Conservation (phyloP, 2,888 invertebrate genomes). For the Sesia apiformis region DNA sequence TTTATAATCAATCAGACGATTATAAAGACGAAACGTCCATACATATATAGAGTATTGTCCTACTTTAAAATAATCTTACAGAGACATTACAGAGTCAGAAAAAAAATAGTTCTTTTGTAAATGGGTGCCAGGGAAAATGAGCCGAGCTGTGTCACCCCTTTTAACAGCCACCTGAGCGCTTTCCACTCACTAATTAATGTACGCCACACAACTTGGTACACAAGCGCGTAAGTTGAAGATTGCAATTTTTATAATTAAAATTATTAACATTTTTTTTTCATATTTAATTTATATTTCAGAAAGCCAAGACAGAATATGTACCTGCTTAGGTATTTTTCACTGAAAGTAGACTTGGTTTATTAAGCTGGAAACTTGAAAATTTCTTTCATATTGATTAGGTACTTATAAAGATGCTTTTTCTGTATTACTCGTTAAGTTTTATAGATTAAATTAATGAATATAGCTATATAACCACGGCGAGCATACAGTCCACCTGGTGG, state of each 20-base stretch:
- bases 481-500: too few relatives aligned
- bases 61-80: background rate
- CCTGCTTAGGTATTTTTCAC: too few relatives aligned
- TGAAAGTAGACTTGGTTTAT: too few relatives aligned
- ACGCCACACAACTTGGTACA: conserved; percentile 3
- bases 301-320: too few relatives aligned
- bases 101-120: background rate
- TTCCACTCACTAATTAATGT: conserved; percentile 54
- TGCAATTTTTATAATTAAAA: background rate
- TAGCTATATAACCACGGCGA: too few relatives aligned
- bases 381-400: too few relatives aligned
- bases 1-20: background rate
- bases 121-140: conserved; percentile 32
- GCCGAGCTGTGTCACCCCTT: conserved; percentile 52
- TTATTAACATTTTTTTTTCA: background rate
- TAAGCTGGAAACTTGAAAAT: too few relatives aligned
- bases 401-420: too few relatives aligned
- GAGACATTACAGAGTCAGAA: background rate
- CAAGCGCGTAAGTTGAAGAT: conserved; percentile 22
- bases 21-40: background rate
- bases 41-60: background rate
- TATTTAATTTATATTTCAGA: too few relatives aligned
- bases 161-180: conserved; percentile 52
- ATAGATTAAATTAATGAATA: too few relatives aligned
- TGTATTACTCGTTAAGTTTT: too few relatives aligned